These are phyloP conservation scores for Cylloceria caligata DNA, from an alignment of 2,888 invertebrate species.

Conservation along the genomic window DNA sequence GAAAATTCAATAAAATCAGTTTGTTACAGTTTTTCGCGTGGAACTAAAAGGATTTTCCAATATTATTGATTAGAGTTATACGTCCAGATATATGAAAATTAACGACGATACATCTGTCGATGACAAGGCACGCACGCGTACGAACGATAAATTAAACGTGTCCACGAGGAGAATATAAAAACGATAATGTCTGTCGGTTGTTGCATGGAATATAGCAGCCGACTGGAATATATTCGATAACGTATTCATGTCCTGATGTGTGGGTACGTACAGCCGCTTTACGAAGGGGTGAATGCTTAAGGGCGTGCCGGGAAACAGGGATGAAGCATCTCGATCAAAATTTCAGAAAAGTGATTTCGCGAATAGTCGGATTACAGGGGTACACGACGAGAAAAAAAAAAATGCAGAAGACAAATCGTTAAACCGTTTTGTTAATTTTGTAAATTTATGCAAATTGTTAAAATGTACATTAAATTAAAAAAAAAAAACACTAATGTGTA, in stretches of 20 bases:
- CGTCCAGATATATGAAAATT: background rate
- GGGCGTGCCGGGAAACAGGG: background rate
- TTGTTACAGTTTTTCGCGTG: too few relatives aligned
- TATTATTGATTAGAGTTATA: background rate
- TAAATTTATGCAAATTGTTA: background rate
- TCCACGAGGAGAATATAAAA: slow-evolving; percentile 50
- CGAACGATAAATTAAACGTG: slow-evolving; percentile 51
- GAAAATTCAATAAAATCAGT: slow-evolving; percentile 4
- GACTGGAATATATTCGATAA: slow-evolving; percentile 51
- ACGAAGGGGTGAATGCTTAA: slow-evolving; percentile 15
- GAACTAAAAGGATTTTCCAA: background rate
- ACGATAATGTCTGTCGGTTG: slow-evolving; percentile 11
- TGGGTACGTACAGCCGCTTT: slow-evolving; percentile 15
- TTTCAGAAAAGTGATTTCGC: slow-evolving; percentile 40
- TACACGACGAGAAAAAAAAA: slow-evolving; percentile 5
- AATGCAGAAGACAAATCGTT: background rate
- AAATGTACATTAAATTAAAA: too few relatives aligned
- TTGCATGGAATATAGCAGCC: slow-evolving; percentile 21
- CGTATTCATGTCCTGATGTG: slow-evolving; percentile 43
- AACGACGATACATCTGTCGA: too few relatives aligned
- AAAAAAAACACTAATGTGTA: background rate
- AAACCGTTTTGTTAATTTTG: background rate
- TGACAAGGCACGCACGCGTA: background rate
- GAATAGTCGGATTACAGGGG: slow-evolving; percentile 29
- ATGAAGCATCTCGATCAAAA: slow-evolving; percentile 32